Conservation (phyloP, 92 coral and sea anemone species). For the Micromussa lordhowensis region DNA sequence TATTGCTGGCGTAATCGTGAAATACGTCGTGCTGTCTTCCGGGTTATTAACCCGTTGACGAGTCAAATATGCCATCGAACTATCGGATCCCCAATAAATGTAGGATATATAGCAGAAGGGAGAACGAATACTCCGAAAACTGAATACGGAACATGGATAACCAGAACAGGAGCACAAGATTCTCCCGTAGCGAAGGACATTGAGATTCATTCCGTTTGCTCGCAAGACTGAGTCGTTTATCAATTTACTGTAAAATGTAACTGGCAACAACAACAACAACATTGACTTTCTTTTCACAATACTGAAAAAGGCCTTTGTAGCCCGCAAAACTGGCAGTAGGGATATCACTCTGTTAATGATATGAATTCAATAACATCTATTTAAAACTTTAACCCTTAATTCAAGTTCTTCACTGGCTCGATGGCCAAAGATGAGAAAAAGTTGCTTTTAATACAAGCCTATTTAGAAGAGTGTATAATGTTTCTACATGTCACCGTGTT, state of each 20-base stretch:
- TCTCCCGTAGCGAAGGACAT: conserved; percentile 13
- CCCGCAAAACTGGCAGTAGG: too few species aligned
- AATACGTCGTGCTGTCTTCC: conserved; percentile 36
- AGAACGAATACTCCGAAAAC: conserved; percentile 25
- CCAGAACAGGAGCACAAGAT: background rate
- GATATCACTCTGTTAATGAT: background rate
- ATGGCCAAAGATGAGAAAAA: background rate
- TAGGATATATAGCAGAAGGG: background rate
- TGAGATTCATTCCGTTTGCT: conserved; percentile 24
- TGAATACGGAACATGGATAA: background rate
- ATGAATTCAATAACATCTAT: conserved; percentile 1
- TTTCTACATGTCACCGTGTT: background rate
- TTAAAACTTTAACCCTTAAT: background rate
- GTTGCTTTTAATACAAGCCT: background rate
- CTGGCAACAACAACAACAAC: too few species aligned
- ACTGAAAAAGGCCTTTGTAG: too few species aligned
- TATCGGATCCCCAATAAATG: background rate
- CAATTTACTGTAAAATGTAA: background rate
- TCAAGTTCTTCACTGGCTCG: background rate
- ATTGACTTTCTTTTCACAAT: too few species aligned
- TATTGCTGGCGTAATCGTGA: conserved; percentile 67
- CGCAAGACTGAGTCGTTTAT: background rate
- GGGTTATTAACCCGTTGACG: conserved; percentile 24
- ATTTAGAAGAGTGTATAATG: background rate
- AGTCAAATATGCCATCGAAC: background rate